These are phyloP conservation scores for Actinopyga echinites DNA, from an alignment of 53 echinoderm and acorn worm species.

Conservation along the genomic window DNA sequence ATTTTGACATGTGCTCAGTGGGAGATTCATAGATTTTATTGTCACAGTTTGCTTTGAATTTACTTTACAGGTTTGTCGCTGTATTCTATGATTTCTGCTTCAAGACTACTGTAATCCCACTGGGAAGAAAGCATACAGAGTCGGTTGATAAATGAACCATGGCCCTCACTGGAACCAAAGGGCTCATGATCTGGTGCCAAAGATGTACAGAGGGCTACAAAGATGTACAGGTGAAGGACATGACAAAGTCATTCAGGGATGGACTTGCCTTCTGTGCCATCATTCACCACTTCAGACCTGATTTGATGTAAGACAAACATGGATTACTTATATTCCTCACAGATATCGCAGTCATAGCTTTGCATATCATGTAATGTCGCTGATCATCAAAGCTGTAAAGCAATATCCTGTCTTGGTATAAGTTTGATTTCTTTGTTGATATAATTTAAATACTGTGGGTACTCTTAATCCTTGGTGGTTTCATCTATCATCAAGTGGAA, in stretches of 20 bases:
- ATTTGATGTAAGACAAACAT: conserved; percentile 83
- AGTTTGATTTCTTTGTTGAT: too few relatives aligned
- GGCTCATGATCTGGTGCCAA: conserved; percentile 86
- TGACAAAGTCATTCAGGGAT: conserved; percentile 95
- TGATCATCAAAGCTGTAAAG: too few relatives aligned
- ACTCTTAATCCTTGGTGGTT: too few relatives aligned
- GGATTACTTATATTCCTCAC: not conserved
- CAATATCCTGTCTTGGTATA: too few relatives aligned
- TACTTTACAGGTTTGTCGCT: too few relatives aligned
- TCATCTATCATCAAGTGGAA: too few relatives aligned
- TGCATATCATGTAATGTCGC: too few relatives aligned
- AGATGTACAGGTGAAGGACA: conserved; percentile 83
- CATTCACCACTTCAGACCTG: conserved; percentile 88
- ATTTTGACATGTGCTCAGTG: too few relatives aligned
- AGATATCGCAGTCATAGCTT: too few relatives aligned
- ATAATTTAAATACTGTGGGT: too few relatives aligned
- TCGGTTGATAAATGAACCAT: conserved; percentile 28
- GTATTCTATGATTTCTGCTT: not conserved
- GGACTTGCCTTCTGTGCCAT: conserved; percentile 98
- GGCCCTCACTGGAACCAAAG: conserved; percentile 93
- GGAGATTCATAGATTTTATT: too few relatives aligned
- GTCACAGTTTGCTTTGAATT: too few relatives aligned
- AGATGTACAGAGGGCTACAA: conserved; percentile 82
- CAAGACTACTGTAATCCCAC: not conserved
- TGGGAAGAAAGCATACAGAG: not conserved